Conservation (phyloP, 2,797 vertebrate species). For the Enteromius trimaculatus region DNA sequence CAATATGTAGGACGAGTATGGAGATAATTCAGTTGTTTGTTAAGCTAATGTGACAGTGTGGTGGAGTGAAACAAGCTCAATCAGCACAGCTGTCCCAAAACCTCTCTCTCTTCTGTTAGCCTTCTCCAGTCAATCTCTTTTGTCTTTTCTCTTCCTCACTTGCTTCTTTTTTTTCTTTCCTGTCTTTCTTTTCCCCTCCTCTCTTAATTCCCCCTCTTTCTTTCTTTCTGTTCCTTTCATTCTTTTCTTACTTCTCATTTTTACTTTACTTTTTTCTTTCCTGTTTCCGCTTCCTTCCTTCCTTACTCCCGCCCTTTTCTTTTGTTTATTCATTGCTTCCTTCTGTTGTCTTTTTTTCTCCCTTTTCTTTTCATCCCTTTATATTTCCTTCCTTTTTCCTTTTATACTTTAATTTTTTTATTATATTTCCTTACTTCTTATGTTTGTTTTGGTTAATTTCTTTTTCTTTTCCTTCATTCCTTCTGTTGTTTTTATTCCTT, state of each 20-base stretch:
- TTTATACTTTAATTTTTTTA: background rate
- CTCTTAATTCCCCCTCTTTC: too few species aligned
- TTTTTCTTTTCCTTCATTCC: too few species aligned
- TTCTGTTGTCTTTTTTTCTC: background rate
- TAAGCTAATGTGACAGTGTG: slow-evolving; percentile 26
- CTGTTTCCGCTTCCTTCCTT: background rate
- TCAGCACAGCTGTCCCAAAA: slow-evolving; percentile 11
- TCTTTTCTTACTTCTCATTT: background rate
- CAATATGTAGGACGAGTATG: slow-evolving; percentile 14
- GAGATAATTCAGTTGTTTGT: slow-evolving; percentile 26
- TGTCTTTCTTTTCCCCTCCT: accelerated
- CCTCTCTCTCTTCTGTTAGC: background rate
- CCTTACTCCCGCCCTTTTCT: background rate
- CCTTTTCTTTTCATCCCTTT: background rate
- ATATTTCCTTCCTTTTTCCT: background rate
- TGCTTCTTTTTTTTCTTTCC: background rate
- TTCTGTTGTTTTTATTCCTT: background rate
- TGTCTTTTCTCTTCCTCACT: background rate
- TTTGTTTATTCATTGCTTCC: background rate
- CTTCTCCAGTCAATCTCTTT: background rate
- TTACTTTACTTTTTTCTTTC: background rate
- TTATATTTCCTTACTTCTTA: too few species aligned
- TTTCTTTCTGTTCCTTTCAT: background rate
- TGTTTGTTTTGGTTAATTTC: background rate
- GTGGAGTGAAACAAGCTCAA: slow-evolving; percentile 9